These are phyloP conservation scores for Pterocles orientalis DNA, from an alignment of 2,113 vertebrate genomes.

Conservation along the genomic window DNA sequence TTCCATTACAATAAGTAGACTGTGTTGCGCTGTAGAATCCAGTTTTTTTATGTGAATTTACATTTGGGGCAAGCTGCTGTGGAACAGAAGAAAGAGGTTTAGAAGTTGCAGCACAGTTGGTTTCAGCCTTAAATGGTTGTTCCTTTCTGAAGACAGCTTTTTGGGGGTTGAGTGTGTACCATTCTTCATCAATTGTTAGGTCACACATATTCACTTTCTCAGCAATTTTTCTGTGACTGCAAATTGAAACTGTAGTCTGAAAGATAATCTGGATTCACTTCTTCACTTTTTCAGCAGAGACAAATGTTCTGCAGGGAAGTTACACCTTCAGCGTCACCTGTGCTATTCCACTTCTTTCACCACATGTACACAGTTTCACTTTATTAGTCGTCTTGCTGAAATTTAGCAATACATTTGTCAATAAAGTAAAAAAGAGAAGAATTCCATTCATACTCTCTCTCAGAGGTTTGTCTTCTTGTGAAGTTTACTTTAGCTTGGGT, in stretches of 20 bases:
- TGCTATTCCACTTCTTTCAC: constrained; percentile 12
- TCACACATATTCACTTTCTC: not conserved
- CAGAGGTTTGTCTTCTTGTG: not conserved
- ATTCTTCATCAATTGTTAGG: not conserved
- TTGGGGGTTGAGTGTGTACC: not conserved
- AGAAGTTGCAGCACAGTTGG: not conserved
- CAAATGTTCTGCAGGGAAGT: not conserved
- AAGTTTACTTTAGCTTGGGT: not conserved
- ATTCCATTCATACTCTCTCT: not conserved
- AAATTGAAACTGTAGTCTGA: not conserved
- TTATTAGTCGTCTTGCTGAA: not conserved
- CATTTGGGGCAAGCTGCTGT: constrained; percentile 82
- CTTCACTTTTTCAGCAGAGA: not conserved
- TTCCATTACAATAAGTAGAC: constrained; percentile 79
- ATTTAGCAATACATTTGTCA: not conserved
- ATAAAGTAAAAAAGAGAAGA: not conserved
- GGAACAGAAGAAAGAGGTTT: constrained; percentile 77
- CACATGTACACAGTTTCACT: not conserved
- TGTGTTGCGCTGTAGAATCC: constrained; percentile 76
- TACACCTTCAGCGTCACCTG: not conserved
- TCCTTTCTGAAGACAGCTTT: not conserved
- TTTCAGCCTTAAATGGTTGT: not conserved
- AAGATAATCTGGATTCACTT: constrained; percentile 4
- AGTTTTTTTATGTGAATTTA: constrained; percentile 70
- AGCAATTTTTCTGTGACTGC: not conserved